Conservation (phyloP, 2,113 vertebrate genomes). For the Solea senegalensis region DNA sequence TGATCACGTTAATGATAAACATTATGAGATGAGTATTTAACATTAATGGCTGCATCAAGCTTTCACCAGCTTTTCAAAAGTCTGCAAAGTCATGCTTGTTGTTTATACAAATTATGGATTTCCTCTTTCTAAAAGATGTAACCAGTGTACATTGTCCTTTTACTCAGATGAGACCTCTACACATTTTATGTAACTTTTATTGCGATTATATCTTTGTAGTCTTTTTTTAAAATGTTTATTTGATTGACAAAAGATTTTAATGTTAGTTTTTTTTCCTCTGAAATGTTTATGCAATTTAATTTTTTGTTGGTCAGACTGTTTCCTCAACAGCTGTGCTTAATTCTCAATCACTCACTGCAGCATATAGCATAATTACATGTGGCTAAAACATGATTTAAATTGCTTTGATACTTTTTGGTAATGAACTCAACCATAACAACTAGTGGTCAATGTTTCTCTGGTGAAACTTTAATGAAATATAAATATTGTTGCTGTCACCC, state of each 20-base stretch:
- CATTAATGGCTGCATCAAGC: not conserved
- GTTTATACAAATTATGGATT: not conserved
- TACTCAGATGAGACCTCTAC: constrained; percentile 6
- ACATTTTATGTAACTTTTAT: constrained; percentile 7
- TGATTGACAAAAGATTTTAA: constrained; percentile 28
- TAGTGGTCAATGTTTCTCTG: too few relatives aligned
- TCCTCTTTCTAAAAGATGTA: constrained; percentile 2
- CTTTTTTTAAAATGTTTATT: constrained; percentile 24
- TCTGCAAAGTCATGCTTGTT: not conserved
- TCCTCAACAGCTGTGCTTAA: not conserved
- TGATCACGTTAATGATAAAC: constrained; percentile 1
- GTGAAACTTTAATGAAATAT: not conserved
- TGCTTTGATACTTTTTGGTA: too few relatives aligned
- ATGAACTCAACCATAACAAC: too few relatives aligned
- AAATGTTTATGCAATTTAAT: constrained; percentile 15
- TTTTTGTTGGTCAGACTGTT: not conserved
- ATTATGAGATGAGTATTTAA: not conserved
- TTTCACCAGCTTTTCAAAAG: constrained; percentile 2
- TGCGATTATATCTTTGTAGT: constrained; percentile 13
- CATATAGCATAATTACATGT: not conserved
- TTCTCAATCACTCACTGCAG: not conserved
- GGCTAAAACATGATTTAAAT: not conserved
- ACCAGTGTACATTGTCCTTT: not conserved
- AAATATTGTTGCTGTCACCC: not conserved
- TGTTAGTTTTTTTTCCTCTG: constrained; percentile 25